Conservation (phyloP, 2,888 invertebrate species). For the Sminthurinus aureus region DNA sequence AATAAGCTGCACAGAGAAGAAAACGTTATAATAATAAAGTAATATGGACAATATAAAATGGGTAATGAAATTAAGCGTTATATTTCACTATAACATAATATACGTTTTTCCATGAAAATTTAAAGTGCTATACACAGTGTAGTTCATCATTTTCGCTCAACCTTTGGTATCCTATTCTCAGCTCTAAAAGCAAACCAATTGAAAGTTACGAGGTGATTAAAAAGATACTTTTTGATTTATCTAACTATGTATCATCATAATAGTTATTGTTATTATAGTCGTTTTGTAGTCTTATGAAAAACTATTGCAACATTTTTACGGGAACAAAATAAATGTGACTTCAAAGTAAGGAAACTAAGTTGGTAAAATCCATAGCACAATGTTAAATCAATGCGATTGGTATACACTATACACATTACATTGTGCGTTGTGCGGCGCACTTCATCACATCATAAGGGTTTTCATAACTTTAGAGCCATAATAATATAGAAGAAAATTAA, state of each 20-base stretch:
- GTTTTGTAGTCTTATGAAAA: background rate
- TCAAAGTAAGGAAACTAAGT: background rate
- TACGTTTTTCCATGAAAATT: background rate
- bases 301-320: slow-evolving; percentile 2
- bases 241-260: background rate
- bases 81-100: background rate
- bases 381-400: background rate
- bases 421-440: background rate
- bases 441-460: no score
- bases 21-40: background rate
- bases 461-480: no score
- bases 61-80: background rate
- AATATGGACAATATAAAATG: no score
- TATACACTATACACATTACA: background rate
- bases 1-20: background rate
- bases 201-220: slow-evolving; percentile 25
- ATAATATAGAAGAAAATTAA: no score
- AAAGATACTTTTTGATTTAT: slow-evolving; percentile 38
- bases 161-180: background rate
- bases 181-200: slow-evolving; percentile 13
- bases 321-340: background rate
- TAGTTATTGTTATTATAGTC: background rate
- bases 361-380: no score
- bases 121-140: background rate
- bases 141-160: background rate